Conservation (phyloP, 2,797 vertebrate genomes). For the Crossoptilon crossoptilon region DNA sequence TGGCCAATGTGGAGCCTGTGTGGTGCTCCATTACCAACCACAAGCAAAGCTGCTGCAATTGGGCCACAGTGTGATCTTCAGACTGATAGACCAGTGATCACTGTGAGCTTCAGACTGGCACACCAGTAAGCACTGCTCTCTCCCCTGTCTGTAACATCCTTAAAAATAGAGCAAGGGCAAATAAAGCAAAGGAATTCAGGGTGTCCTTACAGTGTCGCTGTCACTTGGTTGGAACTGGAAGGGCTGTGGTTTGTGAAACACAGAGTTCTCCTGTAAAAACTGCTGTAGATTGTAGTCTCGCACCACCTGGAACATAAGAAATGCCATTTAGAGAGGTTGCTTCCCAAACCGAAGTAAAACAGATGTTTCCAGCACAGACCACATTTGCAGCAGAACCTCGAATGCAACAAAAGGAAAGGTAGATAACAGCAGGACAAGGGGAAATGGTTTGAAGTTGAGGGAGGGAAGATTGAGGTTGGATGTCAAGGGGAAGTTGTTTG, state of each 20-base stretch:
- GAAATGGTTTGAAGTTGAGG: too few species aligned
- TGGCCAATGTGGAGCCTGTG: background rate
- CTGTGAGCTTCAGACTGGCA: too few species aligned
- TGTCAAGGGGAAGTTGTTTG: too few species aligned
- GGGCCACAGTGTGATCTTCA: background rate
- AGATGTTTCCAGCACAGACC: background rate
- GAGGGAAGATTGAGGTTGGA: too few species aligned
- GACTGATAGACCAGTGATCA: too few species aligned
- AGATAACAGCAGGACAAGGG: too few species aligned
- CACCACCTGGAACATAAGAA: conserved; percentile 85
- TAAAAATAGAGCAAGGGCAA: background rate
- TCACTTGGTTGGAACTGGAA: conserved; percentile 98
- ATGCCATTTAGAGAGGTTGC: background rate
- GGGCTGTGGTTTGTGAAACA: conserved; percentile 93
- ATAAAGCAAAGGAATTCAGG: background rate
- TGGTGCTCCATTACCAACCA: background rate
- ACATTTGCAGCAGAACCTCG: background rate
- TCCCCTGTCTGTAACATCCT: background rate
- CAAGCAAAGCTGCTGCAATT: background rate
- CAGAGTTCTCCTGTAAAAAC: conserved; percentile 93
- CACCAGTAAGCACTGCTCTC: background rate
- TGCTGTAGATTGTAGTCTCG: conserved; percentile 96
- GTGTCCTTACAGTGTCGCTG: conserved; percentile 90
- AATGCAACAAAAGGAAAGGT: background rate
- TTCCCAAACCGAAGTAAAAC: background rate